phyloP scores from a whole-genome alignment of 2,113 vertebrate species.

The Anguilla rostrata region DNA sequence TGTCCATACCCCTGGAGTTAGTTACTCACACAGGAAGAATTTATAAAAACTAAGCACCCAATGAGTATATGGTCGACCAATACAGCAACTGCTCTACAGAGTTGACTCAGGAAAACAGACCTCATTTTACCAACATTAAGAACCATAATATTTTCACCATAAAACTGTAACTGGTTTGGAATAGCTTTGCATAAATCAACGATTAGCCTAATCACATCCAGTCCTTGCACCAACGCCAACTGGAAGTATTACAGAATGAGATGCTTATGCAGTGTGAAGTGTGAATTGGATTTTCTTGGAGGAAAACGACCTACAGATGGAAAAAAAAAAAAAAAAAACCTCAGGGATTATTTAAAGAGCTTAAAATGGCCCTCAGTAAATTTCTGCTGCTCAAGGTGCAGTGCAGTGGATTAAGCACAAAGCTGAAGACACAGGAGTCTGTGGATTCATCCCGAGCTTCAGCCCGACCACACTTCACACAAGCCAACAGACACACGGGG shows the following conservation, averaged over 20 bases:
- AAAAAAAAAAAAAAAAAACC: neutral
- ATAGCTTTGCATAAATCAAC: constrained; percentile 1
- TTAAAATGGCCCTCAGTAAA: neutral
- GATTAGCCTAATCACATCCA: neutral
- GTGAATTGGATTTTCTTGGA: neutral
- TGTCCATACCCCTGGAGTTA: too few species aligned
- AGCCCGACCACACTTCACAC: neutral
- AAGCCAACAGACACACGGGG: neutral
- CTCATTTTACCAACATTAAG: neutral
- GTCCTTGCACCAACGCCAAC: neutral
- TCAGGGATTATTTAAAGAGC: neutral
- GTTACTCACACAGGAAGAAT: too few species aligned
- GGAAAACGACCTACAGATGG: neutral
- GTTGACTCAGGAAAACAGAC: neutral
- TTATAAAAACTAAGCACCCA: too few species aligned
- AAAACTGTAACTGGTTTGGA: neutral
- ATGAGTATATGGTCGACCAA: too few species aligned
- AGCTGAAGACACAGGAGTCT: neutral
- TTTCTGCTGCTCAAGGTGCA: neutral
- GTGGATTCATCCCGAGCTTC: neutral
- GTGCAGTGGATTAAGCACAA: neutral
- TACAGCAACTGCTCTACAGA: neutral
- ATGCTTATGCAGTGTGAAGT: neutral
- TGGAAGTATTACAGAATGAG: neutral
- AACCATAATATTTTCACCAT: neutral